Conservation (phyloP, 1,140 invertebrate genomes). For the Dolichoris vasculosae region DNA sequence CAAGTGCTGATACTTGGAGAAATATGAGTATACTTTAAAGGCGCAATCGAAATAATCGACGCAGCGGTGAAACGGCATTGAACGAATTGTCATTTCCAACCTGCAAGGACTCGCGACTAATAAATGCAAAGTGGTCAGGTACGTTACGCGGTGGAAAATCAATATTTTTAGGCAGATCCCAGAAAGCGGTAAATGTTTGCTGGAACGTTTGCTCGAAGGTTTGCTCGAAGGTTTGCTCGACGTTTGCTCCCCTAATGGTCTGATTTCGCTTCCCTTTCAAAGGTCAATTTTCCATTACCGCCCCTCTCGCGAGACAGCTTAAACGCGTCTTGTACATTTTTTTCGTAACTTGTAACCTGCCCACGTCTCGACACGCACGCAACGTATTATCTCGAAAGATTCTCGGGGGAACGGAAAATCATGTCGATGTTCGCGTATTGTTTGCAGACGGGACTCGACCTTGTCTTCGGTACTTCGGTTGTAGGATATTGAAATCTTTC, state of each 20-base stretch:
- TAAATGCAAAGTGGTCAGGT: background rate
- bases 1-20: background rate
- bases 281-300: slow-evolving; percentile 17
- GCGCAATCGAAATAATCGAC: slow-evolving; percentile 37
- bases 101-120: background rate
- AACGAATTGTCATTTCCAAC: slow-evolving; percentile 37
- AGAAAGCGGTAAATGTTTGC: background rate
- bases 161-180: slow-evolving; percentile 39
- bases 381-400: slow-evolving; percentile 10
- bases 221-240: too few relatives aligned
- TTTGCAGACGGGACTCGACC: background rate
- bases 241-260: slow-evolving; percentile 34
- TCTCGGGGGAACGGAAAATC: background rate
- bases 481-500: background rate
- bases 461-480: background rate
- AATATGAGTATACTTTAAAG: slow-evolving; percentile 20
- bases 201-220: too few relatives aligned
- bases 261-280: background rate
- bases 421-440: background rate
- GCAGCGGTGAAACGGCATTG: background rate
- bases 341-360: background rate
- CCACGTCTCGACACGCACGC: background rate
- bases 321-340: background rate
- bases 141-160: slow-evolving; percentile 10
- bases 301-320: background rate